Conservation (phyloP, 1,140 invertebrate genomes). For the Lucilia cuprina region DNA sequence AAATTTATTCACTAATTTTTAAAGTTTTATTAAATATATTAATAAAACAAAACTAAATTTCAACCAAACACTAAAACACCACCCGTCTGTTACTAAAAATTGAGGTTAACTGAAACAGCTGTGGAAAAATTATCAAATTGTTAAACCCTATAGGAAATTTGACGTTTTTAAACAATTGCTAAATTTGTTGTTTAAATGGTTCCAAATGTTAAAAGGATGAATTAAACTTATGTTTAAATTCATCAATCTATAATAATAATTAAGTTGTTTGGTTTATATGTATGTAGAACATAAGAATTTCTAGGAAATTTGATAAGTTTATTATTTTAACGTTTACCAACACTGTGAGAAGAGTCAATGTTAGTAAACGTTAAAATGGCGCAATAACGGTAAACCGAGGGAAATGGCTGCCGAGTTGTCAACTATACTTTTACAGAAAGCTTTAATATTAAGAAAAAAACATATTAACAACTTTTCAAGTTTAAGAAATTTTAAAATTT, state of each 20-base stretch:
- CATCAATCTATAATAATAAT: not conserved
- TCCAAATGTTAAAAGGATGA: not conserved
- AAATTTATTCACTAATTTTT: not conserved
- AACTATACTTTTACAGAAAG: no score
- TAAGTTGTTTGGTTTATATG: not conserved
- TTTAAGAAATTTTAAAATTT: no score
- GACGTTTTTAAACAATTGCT: no score
- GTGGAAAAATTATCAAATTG: not conserved
- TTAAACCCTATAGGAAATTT: not conserved
- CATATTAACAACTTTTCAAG: no score
- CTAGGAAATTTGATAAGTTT: not conserved
- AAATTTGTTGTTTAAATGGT: no score
- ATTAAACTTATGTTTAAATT: not conserved
- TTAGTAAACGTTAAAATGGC: not conserved
- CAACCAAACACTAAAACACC: not conserved
- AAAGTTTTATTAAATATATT: not conserved
- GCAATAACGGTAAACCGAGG: no score
- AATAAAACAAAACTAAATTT: not conserved
- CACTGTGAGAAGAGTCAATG: not conserved
- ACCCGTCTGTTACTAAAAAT: not conserved
- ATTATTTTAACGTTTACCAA: not conserved
- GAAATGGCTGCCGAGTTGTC: no score
- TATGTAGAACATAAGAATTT: not conserved
- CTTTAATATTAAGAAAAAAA: no score
- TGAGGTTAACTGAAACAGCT: not conserved